Conservation (phyloP, 2,797 vertebrate species). For the Urocyon cinereoargenteus region DNA sequence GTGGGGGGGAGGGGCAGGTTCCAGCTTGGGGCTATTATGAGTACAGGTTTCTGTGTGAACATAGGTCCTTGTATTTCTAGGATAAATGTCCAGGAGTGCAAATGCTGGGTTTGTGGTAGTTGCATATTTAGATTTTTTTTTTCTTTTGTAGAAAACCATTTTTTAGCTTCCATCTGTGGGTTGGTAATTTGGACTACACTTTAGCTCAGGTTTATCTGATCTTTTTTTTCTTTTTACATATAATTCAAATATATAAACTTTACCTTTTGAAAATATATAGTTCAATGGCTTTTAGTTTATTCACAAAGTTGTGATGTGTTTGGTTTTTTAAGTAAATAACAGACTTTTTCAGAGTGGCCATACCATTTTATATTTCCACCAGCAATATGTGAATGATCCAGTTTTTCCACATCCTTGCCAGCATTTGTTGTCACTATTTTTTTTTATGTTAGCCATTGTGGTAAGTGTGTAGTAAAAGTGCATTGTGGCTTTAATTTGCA, state of each 20-base stretch:
- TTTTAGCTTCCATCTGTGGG: background rate
- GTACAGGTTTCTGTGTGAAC: background rate
- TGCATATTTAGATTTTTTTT: background rate
- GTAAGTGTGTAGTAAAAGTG: background rate
- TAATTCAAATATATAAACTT: background rate
- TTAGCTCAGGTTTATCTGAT: background rate
- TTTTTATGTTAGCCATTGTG: background rate
- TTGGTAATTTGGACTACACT: background rate
- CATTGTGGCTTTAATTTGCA: background rate
- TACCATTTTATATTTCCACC: background rate
- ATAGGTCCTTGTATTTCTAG: background rate
- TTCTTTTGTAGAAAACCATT: background rate
- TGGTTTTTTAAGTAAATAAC: constrained; percentile 16
- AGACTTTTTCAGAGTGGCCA: background rate
- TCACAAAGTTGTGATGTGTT: background rate
- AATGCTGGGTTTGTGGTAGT: background rate
- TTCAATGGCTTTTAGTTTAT: background rate
- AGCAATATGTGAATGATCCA: background rate
- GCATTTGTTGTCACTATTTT: background rate
- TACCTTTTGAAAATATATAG: background rate
- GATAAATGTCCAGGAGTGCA: background rate
- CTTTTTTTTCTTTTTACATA: background rate
- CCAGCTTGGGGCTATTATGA: background rate
- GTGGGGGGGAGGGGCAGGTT: background rate
- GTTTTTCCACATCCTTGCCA: background rate